Conservation (phyloP, 2,113 vertebrate species). For the Thryonomys swinderianus region DNA sequence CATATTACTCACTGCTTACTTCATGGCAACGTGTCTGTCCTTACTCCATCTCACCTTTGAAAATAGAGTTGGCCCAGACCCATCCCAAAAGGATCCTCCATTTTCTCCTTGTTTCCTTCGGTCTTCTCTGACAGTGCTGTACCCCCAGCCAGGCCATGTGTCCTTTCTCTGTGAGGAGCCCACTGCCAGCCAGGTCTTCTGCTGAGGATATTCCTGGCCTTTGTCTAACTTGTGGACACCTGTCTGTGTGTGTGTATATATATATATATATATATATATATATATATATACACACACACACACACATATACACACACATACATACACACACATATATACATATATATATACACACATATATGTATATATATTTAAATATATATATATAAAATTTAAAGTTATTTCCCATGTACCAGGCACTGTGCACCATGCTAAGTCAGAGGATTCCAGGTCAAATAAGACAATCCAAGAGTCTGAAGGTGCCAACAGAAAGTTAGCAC, state of each 20-base stretch:
- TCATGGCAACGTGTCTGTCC: background rate
- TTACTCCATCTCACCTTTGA: background rate
- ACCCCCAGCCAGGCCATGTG: too few relatives aligned
- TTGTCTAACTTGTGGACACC: background rate
- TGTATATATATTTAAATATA: too few relatives aligned
- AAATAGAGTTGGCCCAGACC: background rate
- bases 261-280: too few relatives aligned
- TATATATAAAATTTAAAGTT: background rate
- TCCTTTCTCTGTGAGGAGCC: background rate
- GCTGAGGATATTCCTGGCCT: background rate
- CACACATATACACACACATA: too few relatives aligned
- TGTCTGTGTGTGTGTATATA: too few relatives aligned
- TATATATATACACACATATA: too few relatives aligned
- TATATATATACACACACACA: too few relatives aligned
- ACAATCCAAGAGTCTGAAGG: background rate
- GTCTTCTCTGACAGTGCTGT: background rate
- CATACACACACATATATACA: too few relatives aligned
- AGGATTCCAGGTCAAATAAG: background rate
- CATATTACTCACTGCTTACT: background rate
- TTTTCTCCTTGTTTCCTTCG: background rate
- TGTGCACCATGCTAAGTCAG: background rate
- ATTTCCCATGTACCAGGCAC: background rate
- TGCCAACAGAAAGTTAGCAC: background rate
- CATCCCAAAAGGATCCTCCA: background rate
- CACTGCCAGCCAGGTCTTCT: background rate